Evolutionary conservation across 2,113 vertebrate genomes (phyloP), one percentile per base, ranked within the genome.

Genomic region (Caracal caracal): DNA sequence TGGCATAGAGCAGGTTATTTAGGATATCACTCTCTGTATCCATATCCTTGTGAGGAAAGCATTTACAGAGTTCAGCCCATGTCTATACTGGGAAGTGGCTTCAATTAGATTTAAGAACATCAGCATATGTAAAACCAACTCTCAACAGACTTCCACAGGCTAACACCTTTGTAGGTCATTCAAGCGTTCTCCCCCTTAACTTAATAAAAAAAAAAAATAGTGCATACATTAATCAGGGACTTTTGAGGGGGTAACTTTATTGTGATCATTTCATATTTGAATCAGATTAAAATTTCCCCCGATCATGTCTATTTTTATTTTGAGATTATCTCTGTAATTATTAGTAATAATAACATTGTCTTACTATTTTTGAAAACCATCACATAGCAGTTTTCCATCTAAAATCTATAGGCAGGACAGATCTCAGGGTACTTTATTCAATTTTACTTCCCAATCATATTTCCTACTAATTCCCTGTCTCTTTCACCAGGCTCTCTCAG

Each of bases 281-380:
- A 85, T 71, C 47, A 53, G 37, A 61, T 71, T 61, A 86, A 56
- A 53, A 73, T 12, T 79, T 85, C 22, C 19, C 13, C 10, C 51
- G 56, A 37, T 63, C 20, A 63, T 82, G 13, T 61, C 8, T 76
- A n/a, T 49, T 43, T 81, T 95, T 92, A 71, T 66, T 88, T 96
- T 19, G 61, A 95, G 71, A 95, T 17, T 49, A 90, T 47, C 37
- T 26, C 10, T 40, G 28, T 78, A 82, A 28, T 79, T 75, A 53
- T 37, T 68, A 28, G 3, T 76, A 96, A 33, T 96, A 40, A 63
- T 82, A 43, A 5, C 47, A 30, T n/a, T 35, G 19, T 28, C 17
- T 79, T 95, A 13, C 11, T 75, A 43, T 51, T 92, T 94, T 93
- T 88, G n/a, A 66, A 85, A 96, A 85, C 10, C 19, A 75, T 81